Conservation (phyloP, 92 coral and sea anemone genomes). For the Epizoanthus illoricatus region DNA sequence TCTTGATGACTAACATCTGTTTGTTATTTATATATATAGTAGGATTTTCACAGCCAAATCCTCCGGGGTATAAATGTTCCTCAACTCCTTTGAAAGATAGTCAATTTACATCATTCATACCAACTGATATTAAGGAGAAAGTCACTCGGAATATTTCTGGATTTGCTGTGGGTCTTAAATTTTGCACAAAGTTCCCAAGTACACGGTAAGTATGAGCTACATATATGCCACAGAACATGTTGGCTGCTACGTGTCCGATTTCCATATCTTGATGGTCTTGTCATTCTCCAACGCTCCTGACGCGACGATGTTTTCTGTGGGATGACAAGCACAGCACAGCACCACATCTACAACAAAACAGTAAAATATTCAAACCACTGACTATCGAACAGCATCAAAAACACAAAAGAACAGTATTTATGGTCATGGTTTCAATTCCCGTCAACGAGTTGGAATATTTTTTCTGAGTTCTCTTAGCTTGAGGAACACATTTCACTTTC, state of each 20-base stretch:
- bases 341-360: constrained; percentile 75
- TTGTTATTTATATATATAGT: background rate
- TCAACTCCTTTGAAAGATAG: too few relatives aligned
- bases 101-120: too few relatives aligned
- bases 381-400: background rate
- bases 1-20: background rate
- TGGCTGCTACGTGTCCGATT: constrained; percentile 75
- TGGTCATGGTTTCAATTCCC: too few relatives aligned
- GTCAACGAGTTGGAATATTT: too few relatives aligned
- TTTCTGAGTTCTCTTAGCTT: too few relatives aligned
- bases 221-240: too few relatives aligned
- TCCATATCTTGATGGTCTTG: constrained; percentile 98
- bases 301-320: constrained; percentile 96
- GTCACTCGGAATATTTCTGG: too few relatives aligned
- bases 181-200: background rate
- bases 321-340: constrained; percentile 97
- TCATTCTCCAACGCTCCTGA: constrained; percentile 96
- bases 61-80: too few relatives aligned
- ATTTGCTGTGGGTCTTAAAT: background rate
- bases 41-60: too few relatives aligned
- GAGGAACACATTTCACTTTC: too few relatives aligned
- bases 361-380: background rate
- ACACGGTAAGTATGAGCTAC: too few relatives aligned
- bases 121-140: too few relatives aligned
- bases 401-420: background rate